Conservation (phyloP, 2,113 vertebrate species). For the Callopanchax toddi region DNA sequence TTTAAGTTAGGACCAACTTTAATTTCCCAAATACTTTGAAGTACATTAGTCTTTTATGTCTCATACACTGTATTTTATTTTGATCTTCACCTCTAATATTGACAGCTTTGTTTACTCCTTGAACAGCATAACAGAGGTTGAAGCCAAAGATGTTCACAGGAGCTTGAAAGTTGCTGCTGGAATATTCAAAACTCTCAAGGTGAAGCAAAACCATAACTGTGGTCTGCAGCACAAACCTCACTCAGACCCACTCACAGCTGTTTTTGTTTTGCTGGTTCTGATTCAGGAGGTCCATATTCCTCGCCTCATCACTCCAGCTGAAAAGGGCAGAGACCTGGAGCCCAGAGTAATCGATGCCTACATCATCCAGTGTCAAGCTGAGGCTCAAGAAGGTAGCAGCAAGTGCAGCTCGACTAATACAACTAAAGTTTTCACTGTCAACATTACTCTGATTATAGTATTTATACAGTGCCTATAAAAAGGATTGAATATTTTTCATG, state of each 20-base stretch:
- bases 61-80: too few relatives aligned
- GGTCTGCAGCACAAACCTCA: background rate
- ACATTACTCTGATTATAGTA: too few relatives aligned
- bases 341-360: slow-evolving; percentile 91
- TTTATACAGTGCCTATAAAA: too few relatives aligned
- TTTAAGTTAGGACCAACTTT: too few relatives aligned
- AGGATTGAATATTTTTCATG: too few relatives aligned
- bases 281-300: slow-evolving; percentile 89
- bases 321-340: slow-evolving; percentile 95
- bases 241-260: background rate
- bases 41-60: too few relatives aligned
- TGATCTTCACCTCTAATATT: background rate
- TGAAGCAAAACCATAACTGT: slow-evolving; percentile 50
- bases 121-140: slow-evolving; percentile 90
- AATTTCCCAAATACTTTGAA: too few relatives aligned
- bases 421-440: too few relatives aligned
- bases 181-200: slow-evolving; percentile 96
- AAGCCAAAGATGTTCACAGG: slow-evolving; percentile 96
- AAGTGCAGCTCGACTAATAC: too few relatives aligned
- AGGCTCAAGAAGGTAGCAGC: slow-evolving; percentile 95
- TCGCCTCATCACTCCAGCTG: slow-evolving; percentile 91
- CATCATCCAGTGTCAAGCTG: slow-evolving; percentile 93
- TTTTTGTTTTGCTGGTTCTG: background rate
- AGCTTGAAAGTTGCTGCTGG: slow-evolving; percentile 95
- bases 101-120: slow-evolving; percentile 10